A percentile compares a stretch with the other conserved stretches of the same genome.
Conservation (phyloP, 2,888 invertebrate species). For the Tipula confusa region DNA sequence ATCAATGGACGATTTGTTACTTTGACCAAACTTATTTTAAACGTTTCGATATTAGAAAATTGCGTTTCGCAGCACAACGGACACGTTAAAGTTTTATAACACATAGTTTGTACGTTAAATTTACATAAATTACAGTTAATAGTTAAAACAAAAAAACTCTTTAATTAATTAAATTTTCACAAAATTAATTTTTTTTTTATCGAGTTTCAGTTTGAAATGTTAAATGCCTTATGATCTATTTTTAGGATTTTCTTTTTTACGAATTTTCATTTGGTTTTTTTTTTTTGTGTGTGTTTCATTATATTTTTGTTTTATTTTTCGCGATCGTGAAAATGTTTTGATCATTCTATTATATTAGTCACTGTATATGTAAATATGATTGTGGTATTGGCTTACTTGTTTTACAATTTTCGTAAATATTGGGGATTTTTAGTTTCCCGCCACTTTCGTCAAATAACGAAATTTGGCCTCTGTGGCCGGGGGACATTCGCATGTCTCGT, state of each 20-base stretch:
- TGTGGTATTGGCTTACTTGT: too few species aligned
- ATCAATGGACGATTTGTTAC: slow-evolving; percentile 69
- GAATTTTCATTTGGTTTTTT: not conserved
- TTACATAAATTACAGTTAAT: slow-evolving; percentile 1
- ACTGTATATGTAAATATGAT: not conserved
- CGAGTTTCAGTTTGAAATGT: not conserved
- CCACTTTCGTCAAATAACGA: too few species aligned
- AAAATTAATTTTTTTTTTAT: not conserved
- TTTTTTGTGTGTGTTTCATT: not conserved
- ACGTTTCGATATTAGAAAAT: slow-evolving; percentile 65
- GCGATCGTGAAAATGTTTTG: not conserved
- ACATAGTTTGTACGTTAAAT: slow-evolving; percentile 42
- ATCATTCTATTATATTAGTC: too few species aligned
- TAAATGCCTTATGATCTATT: slow-evolving; percentile 8
- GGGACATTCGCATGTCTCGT: too few species aligned
- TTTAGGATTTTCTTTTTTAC: slow-evolving; percentile 26
- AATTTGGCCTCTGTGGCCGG: too few species aligned
- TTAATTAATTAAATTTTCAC: not conserved
- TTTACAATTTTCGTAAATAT: too few species aligned
- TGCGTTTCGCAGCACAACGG: slow-evolving; percentile 71
- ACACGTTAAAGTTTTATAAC: slow-evolving; percentile 62
- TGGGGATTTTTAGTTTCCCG: too few species aligned
- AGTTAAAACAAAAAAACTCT: not conserved
- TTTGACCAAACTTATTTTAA: slow-evolving; percentile 67
- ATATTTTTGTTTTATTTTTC: not conserved